Evolutionary conservation across 2,113 vertebrate genomes (phyloP), one percentile per base, ranked within the genome.

Genomic region (Saccopteryx leptura): DNA sequence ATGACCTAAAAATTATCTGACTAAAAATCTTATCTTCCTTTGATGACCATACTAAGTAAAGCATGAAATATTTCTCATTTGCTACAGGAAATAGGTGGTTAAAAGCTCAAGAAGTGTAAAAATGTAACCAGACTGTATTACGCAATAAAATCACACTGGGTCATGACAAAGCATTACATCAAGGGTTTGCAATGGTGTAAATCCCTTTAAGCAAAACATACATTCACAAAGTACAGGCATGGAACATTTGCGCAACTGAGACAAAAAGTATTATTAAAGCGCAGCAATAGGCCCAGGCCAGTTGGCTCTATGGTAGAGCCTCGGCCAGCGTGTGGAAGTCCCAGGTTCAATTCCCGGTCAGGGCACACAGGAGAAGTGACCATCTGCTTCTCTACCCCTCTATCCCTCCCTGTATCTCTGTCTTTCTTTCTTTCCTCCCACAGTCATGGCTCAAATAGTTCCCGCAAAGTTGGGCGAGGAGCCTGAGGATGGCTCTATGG

Each of bases 201-300:
- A 88, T 31, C 79, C 87, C n/a, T 88, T 91, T 68, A n/a, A 93
- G 76, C 96, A 61, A 39, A 91, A 96, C 88, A 72, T 15, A 90
- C 21, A 0, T 13, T 83, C 80, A 88, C 13, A 95, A 85, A 31
- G 0, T 95, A 72, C 80, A 98, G 90, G 88, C 98, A 94, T 88
- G 66, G 89, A 98, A 80, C 92, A 96, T 95, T 90, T 76, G 91
- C 80, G 48, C 84, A 72, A 88, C 94, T 3, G 3, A 81, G 66
- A 96, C 75, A 94, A 65, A 65, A 90, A 96, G 39, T 80, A 93
- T 39, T 84, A 93, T 50, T 71, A 71, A 61, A 96, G 88, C 88
- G 5, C 0, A 50, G 74, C 60, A 83, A 98, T 98, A 97, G 39
- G 39, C 39, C 39, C 39, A 39, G 3, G 39, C 39, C 39, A 39